Conservation (phyloP, 2,113 vertebrate genomes). For the Promerops cafer region DNA sequence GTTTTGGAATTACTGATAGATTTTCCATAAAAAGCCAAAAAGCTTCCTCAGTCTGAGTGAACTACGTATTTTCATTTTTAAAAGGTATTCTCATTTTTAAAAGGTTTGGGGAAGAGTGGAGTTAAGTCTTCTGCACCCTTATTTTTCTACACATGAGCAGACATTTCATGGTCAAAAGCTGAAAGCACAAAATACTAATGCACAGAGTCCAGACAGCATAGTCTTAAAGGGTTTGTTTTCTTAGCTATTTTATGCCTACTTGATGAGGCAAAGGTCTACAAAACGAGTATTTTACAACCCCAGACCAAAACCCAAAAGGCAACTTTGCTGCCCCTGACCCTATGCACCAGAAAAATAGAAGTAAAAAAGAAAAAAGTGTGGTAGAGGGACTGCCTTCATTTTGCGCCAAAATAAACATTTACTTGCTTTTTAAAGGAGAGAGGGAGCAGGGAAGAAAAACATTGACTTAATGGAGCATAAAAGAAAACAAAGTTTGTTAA, state of each 20-base stretch:
- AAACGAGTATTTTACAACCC: not conserved
- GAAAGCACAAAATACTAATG: not conserved
- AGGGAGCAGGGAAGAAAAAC: not conserved
- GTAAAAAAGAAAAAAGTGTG: not conserved
- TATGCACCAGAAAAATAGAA: not conserved
- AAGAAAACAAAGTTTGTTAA: not conserved
- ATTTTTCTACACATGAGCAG: not conserved
- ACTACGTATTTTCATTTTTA: not conserved
- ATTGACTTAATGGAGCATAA: not conserved
- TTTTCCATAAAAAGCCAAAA: not conserved
- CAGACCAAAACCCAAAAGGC: not conserved
- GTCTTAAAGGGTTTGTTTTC: not conserved
- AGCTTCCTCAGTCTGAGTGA: not conserved
- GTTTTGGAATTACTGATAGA: not conserved
- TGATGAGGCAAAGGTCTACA: not conserved
- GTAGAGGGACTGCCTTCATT: not conserved
- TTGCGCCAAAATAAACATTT: slow-evolving; percentile 8
- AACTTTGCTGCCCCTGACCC: not conserved
- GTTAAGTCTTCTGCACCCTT: not conserved
- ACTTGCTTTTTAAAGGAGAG: not conserved
- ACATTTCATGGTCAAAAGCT: not conserved
- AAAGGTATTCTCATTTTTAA: not conserved
- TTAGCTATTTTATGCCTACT: not conserved
- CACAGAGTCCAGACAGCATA: not conserved
- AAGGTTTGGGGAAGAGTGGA: not conserved